These are phyloP conservation scores for Smutsia gigantea DNA, from an alignment of 2,797 vertebrate species.

Conservation along the genomic window DNA sequence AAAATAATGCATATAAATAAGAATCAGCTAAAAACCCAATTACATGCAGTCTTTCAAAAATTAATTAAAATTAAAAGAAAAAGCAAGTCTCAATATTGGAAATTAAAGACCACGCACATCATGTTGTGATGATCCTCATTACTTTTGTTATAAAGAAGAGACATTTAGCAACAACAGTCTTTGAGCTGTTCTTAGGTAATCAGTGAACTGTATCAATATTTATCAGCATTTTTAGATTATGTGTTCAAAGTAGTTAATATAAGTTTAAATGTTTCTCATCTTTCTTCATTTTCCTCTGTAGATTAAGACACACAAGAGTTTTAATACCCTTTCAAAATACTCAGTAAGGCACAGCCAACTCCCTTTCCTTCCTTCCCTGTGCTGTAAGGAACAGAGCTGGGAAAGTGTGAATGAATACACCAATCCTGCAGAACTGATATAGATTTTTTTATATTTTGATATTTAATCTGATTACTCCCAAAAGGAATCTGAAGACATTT, in stretches of 20 bases:
- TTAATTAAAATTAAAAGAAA: not conserved
- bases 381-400: not conserved
- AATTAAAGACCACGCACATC: not conserved
- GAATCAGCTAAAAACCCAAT: not conserved
- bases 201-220: not conserved
- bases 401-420: not conserved
- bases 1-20: not conserved
- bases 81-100: not conserved
- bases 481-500: not conserved
- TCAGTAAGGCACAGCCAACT: not conserved
- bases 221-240: not conserved
- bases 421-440: not conserved
- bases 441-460: not conserved
- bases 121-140: not conserved
- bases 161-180: not conserved
- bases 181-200: not conserved
- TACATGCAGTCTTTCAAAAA: not conserved
- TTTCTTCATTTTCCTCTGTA: not conserved
- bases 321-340: conserved; percentile 28
- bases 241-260: not conserved
- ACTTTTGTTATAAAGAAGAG: not conserved
- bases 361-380: not conserved
- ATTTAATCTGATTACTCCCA: conserved; percentile 20
- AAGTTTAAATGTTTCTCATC: not conserved
- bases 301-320: not conserved